Evolutionary conservation across 2,113 vertebrate genomes (phyloP).

Genomic region (Brachypteracias leptosomus): DNA sequence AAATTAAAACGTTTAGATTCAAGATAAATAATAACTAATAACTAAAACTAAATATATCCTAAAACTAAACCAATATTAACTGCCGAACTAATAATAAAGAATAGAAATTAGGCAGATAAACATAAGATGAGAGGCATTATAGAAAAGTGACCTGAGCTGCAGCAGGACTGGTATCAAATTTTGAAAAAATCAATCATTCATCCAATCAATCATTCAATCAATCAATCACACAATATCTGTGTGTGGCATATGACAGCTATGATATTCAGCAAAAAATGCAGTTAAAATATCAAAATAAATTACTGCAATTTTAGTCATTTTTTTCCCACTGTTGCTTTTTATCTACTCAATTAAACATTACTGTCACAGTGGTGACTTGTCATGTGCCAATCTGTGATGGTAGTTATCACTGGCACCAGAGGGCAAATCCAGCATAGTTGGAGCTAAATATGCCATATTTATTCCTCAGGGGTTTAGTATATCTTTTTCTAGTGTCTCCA

Average conservation of each 20-base stretch:
- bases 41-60: too few relatives aligned
- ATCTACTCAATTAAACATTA: background rate
- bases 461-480: background rate
- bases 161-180: background rate
- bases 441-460: background rate
- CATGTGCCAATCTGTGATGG: background rate
- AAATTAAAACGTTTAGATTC: background rate
- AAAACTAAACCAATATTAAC: background rate
- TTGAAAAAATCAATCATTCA: background rate
- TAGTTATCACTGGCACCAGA: background rate
- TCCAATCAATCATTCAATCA: background rate
- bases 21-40: background rate
- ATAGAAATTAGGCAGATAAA: background rate
- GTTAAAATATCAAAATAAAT: background rate
- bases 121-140: background rate
- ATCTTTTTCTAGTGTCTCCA: background rate
- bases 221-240: background rate
- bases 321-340: background rate
- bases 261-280: background rate
- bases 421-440: background rate
- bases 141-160: background rate
- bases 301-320: background rate
- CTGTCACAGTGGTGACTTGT: background rate
- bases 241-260: rapidly evolving
- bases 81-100: rapidly evolving